Percentiles rank a stretch among this genome's conserved stretches.
Conservation (phyloP, 2,113 vertebrate species). For the Drymodes brunneopygia region DNA sequence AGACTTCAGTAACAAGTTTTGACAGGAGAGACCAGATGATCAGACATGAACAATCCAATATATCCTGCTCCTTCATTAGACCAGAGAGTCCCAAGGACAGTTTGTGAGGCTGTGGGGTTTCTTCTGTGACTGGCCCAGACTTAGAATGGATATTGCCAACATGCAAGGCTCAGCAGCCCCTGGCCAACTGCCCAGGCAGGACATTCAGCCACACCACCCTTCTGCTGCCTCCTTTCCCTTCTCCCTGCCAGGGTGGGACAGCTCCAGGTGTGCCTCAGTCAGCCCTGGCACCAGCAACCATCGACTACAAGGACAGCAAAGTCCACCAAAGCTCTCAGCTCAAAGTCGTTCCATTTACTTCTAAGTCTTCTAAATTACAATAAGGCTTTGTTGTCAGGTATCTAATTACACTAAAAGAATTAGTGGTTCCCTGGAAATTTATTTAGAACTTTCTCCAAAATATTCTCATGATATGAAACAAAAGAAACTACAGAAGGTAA, state of each 20-base stretch:
- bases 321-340: background rate
- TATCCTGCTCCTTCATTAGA: background rate
- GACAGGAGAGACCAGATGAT: background rate
- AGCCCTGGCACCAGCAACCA: background rate
- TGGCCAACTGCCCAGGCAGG: background rate
- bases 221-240: background rate
- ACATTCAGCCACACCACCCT: background rate
- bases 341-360: background rate
- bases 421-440: background rate
- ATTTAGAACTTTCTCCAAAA: background rate
- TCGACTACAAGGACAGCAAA: background rate
- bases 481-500: background rate
- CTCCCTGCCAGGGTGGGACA: background rate
- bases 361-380: background rate
- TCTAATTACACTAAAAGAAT: background rate
- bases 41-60: background rate
- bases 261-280: accelerated
- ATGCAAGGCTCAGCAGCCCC: background rate
- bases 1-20: background rate
- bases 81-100: background rate
- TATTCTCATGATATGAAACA: background rate
- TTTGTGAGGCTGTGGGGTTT: background rate
- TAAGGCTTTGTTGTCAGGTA: background rate
- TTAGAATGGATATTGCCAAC: too few species aligned
- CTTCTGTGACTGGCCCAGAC: too few species aligned